Evolutionary conservation across 2,888 invertebrate genomes (phyloP), one percentile per base, ranked within the genome.

Genomic region (Erebia palarica): DNA sequence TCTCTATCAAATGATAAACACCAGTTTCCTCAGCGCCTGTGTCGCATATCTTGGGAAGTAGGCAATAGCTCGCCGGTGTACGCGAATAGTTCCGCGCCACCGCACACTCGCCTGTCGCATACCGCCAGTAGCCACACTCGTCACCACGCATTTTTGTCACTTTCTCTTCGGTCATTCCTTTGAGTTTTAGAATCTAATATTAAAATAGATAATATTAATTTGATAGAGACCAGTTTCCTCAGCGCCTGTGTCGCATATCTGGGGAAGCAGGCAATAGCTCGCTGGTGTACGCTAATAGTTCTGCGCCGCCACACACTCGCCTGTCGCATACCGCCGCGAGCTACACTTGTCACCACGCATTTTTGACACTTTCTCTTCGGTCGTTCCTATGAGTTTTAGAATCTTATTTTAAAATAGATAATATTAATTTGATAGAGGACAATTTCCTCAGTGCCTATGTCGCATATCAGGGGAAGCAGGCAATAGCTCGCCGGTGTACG

Each of bases 271-370:
- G 86, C 85, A 88, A 88, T 90, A 90, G 88, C 85, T 88, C 87
- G 86, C 73, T 81, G 83, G 86, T 88, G 88, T 91, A 90, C 89
- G 88, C 87, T 86, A 89, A 91, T 92, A 91, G 91, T 91, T 92
- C 44, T 21, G 27, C 16, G 42, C 16, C 72, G 67, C 68, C 69
- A 53, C 58, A 59, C 68, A 65, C 74, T 68, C 70, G 51, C 69
- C 68, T 68, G 65, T 63, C 71, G 63, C 73, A 58, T 72, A 47
- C 64, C 68, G 16, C 66, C 9, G 9, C 59, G 42, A 42, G 64
- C 53, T n/a, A 9, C 57, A n/a, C 13, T 14, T 8, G 44, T 66
- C 57, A 57, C 57, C n/a, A 9, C 36, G 51, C 53, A 53, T 65
- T 65, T 55, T n/a, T n/a, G n/a, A n/a, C n/a, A n/a, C n/a, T n/a